phyloP scores from a whole-genome alignment of 2,797 vertebrate genomes.

The Mycteria americana region DNA sequence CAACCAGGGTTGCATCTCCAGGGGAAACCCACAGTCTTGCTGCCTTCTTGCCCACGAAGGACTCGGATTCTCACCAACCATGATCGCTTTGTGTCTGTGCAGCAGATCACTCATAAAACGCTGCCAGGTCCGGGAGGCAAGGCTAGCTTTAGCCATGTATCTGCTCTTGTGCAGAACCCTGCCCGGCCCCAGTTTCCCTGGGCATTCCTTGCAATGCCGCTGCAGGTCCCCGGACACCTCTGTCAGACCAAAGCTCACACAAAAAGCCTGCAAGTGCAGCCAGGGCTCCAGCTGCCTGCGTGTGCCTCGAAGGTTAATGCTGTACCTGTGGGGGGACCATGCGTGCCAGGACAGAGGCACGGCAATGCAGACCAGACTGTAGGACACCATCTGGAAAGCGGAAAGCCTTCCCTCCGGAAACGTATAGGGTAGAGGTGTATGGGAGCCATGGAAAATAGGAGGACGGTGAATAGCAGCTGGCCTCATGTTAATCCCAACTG shows the following conservation, averaged over 20 bases:
- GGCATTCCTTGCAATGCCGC: not conserved
- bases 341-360: not conserved
- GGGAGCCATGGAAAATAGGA: not conserved
- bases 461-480: not conserved
- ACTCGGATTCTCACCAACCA: not conserved
- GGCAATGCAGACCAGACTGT: not conserved
- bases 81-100: not conserved
- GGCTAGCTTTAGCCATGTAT: not conserved
- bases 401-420: not conserved
- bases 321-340: not conserved
- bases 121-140: not conserved
- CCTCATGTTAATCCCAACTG: not conserved
- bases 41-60: rapidly evolving
- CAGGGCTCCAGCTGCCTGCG: not conserved
- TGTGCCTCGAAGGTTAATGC: rapidly evolving
- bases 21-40: not conserved
- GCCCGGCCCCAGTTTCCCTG: not conserved
- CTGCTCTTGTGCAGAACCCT: not conserved
- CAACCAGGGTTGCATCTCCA: not conserved
- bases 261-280: not conserved
- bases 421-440: rapidly evolving
- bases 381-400: not conserved
- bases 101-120: not conserved
- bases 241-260: not conserved
- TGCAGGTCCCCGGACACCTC: not conserved